A percentile compares a stretch with the other conserved stretches of the same genome.
Evolutionary conservation across 2,888 invertebrate genomes (phyloP).

Genomic region (Arctia plantaginis): DNA sequence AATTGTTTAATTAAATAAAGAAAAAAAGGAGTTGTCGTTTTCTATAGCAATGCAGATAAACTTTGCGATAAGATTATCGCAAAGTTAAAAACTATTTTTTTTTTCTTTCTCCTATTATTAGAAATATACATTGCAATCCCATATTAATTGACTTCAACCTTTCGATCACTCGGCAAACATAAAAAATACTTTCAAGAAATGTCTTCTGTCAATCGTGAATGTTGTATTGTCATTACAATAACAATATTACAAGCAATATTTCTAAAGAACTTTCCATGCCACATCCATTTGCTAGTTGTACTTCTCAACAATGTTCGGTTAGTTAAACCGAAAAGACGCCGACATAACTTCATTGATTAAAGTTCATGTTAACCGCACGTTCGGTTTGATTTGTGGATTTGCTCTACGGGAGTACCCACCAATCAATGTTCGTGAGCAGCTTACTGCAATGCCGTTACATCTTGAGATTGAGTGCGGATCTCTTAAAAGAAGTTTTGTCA

Average conservation of each 20-base stretch:
- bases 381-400: slow-evolving; percentile 58
- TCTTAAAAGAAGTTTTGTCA: not conserved
- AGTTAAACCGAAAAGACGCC: slow-evolving; percentile 84
- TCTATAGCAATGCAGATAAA: not conserved
- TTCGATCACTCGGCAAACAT: not conserved
- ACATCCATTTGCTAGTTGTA: slow-evolving; percentile 56
- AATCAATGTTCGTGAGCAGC: slow-evolving; percentile 13
- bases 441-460: not conserved
- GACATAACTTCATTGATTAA: slow-evolving; percentile 85
- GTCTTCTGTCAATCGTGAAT: not conserved
- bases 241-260: slow-evolving; percentile 11
- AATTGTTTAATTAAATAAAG: not conserved
- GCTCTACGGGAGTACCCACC: slow-evolving; percentile 37
- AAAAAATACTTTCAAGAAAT: not conserved
- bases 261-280: slow-evolving; percentile 46
- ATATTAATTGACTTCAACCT: not conserved
- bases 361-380: slow-evolving; percentile 78
- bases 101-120: not conserved
- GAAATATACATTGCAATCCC: not conserved
- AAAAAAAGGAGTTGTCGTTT: not conserved
- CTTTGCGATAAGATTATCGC: not conserved
- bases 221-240: slow-evolving; percentile 9
- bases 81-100: not conserved
- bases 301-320: slow-evolving; percentile 71
- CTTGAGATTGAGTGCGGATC: not conserved